Conservation (phyloP, 2,797 vertebrate genomes). For the Alauda arvensis region DNA sequence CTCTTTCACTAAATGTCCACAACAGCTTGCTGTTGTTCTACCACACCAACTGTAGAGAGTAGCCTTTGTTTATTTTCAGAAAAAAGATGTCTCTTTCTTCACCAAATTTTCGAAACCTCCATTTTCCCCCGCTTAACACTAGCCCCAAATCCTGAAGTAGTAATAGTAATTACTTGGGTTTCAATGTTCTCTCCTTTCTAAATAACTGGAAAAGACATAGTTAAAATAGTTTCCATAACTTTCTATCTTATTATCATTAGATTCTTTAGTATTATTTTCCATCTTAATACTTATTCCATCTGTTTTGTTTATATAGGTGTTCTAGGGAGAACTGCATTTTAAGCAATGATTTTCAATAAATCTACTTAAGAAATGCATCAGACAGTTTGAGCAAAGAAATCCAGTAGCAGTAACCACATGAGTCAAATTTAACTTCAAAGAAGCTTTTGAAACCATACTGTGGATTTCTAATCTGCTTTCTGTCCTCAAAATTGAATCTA, state of each 20-base stretch:
- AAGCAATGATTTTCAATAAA: not conserved
- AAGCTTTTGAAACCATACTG: not conserved
- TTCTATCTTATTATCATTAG: not conserved
- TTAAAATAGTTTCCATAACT: not conserved
- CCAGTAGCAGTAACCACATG: not conserved
- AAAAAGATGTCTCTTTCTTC: rapidly evolving
- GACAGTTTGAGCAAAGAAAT: not conserved
- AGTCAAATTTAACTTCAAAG: not conserved
- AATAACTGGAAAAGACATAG: not conserved
- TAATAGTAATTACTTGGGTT: not conserved
- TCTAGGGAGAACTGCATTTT: not conserved
- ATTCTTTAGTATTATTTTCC: not conserved
- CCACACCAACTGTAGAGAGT: not conserved
- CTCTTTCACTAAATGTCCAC: not conserved
- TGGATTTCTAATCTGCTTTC: not conserved
- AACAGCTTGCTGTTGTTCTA: not conserved
- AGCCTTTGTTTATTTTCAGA: not conserved
- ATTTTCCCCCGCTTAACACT: not conserved
- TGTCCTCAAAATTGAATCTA: not conserved
- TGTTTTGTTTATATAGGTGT: not conserved
- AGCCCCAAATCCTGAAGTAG: not conserved
- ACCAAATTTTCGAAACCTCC: not conserved
- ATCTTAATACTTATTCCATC: not conserved
- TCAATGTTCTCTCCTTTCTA: not conserved
- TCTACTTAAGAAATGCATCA: not conserved